Evolutionary conservation across 2,888 invertebrate genomes (phyloP).

Genomic region (Acanthosoma haemorrhoidale): DNA sequence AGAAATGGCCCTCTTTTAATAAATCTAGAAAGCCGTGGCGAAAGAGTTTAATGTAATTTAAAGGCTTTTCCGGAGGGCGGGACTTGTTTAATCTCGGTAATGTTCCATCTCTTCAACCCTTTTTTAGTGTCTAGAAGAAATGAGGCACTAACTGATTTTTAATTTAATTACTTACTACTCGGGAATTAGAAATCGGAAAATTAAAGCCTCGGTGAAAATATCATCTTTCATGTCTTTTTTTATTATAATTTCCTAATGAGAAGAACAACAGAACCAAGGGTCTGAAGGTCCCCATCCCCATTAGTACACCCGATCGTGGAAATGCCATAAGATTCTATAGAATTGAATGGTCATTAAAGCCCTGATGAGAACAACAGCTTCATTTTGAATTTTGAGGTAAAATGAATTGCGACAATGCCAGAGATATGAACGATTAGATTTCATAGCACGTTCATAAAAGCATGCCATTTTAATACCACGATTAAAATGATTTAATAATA

Average conservation of each 20-base stretch:
- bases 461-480: too few species aligned
- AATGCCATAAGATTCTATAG: too few species aligned
- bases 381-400: background rate
- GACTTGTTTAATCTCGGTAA: constrained; percentile 26
- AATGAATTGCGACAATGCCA: too few species aligned
- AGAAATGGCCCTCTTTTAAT: constrained; percentile 11
- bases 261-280: too few species aligned
- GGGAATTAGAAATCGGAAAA: constrained; percentile 18
- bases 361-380: background rate
- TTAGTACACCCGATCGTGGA: too few species aligned
- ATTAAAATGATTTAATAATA: too few species aligned
- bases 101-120: constrained; percentile 5
- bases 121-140: background rate
- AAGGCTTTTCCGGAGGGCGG: background rate
- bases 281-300: too few species aligned
- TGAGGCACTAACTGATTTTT: constrained; percentile 30
- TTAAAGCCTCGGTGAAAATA: constrained; percentile 23
- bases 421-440: too few species aligned
- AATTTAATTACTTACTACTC: constrained; percentile 26
- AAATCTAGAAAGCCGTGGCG: constrained; percentile 4
- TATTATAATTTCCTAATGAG: constrained; percentile 10
- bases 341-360: background rate
- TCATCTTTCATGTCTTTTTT: constrained; percentile 27
- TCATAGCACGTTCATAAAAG: too few species aligned
- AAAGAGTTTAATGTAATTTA: constrained; percentile 26